Conservation (phyloP, 2,888 invertebrate species). For the Anoplius nigerrimus region DNA sequence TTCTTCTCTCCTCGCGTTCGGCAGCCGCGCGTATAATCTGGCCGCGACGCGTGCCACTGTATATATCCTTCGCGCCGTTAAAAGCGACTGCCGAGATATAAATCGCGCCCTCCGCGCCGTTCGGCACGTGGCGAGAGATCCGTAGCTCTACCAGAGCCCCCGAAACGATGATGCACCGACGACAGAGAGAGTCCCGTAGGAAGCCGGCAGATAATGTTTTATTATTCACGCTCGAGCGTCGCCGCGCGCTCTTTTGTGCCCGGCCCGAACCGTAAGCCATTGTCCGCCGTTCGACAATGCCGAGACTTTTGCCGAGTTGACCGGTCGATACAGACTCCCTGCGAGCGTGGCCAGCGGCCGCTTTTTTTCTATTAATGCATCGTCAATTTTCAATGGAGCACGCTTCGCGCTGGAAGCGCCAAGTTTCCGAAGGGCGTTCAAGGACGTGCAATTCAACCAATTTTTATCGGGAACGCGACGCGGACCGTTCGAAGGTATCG, state of each 20-base stretch:
- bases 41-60: constrained; percentile 14
- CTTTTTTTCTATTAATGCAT: too few species aligned
- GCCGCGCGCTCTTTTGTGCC: not conserved
- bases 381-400: too few species aligned
- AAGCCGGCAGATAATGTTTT: constrained; percentile 1
- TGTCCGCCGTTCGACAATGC: not conserved
- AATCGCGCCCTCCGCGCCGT: not conserved
- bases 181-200: not conserved
- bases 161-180: not conserved
- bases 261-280: not conserved
- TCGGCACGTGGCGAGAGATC: too few species aligned
- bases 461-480: too few species aligned
- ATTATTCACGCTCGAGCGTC: not conserved
- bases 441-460: too few species aligned
- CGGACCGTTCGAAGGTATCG: too few species aligned
- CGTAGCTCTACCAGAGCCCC: constrained; percentile 35
- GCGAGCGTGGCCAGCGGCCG: too few species aligned
- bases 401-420: too few species aligned
- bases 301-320: too few species aligned
- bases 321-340: too few species aligned
- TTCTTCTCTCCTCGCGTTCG: constrained; percentile 33
- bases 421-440: too few species aligned
- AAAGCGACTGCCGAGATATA: constrained; percentile 15
- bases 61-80: constrained; percentile 24
- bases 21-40: constrained; percentile 21